Percentiles rank a stretch among this genome's conserved stretches.
Evolutionary conservation across 2,888 invertebrate species (phyloP).

Genomic region (Ornithoptera alexandrae): DNA sequence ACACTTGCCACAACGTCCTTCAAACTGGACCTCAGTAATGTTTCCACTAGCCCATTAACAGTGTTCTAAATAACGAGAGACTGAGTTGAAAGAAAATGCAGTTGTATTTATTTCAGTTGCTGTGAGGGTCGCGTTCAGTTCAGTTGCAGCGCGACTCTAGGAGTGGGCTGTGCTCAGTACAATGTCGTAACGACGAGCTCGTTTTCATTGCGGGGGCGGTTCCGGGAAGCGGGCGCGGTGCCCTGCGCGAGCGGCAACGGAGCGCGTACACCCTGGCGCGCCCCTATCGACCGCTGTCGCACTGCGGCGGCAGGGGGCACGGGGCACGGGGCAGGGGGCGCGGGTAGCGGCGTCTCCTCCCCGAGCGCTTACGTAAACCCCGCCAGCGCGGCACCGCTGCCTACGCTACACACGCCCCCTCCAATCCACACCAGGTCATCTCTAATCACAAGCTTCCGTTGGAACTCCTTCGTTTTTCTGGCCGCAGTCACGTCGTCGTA

Average conservation of each 20-base stretch:
- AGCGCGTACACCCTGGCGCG: conserved; percentile 13
- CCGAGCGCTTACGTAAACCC: conserved; percentile 17
- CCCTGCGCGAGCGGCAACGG: conserved; percentile 12
- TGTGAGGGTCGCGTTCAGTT: no score
- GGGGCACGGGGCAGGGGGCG: neutral
- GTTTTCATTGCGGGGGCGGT: conserved; percentile 12
- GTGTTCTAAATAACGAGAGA: no score
- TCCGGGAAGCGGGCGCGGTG: conserved; percentile 8
- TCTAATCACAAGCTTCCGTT: no score
- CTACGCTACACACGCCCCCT: neutral
- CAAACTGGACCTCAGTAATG: no score
- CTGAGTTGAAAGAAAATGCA: no score
- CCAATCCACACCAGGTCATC: neutral
- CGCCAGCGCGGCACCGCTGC: conserved; percentile 3
- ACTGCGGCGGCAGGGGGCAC: conserved; percentile 38
- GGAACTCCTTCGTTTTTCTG: no score
- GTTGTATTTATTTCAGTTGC: no score
- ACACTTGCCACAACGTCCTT: no score
- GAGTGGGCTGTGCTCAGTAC: neutral
- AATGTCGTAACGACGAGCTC: conserved; percentile 1
- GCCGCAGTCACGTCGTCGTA: no score
- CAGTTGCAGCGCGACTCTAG: no score
- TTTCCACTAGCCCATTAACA: no score
- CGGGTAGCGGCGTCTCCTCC: no score
- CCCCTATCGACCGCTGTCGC: conserved; percentile 42